A percentile compares a stretch with the other conserved stretches of the same genome.
Conservation (phyloP, 2,888 invertebrate species). For the Nomada flava region DNA sequence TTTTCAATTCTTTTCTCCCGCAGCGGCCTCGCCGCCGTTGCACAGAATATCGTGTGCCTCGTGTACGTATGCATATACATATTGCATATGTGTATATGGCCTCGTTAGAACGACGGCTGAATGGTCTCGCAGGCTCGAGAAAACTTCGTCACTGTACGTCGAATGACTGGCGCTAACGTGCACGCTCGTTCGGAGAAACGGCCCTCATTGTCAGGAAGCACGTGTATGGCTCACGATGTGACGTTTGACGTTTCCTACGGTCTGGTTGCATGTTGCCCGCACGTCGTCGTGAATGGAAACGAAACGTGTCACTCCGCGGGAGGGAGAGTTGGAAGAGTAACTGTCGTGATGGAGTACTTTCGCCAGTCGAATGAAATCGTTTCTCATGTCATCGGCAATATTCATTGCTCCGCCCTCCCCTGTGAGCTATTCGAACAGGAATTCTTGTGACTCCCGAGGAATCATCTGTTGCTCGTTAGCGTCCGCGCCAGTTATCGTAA, state of each 20-base stretch:
- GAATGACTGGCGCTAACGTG: slow-evolving; percentile 27
- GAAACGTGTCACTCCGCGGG: slow-evolving; percentile 2
- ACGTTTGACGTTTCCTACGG: slow-evolving; percentile 8
- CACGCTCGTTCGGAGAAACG: slow-evolving; percentile 41
- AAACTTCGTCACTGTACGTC: slow-evolving; percentile 48
- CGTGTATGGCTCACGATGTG: slow-evolving; percentile 20
- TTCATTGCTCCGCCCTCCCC: not conserved
- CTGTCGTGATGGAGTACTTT: not conserved
- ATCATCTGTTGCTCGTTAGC: not conserved
- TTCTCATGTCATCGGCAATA: not conserved
- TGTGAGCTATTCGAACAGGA: not conserved
- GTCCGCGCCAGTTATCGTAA: not conserved
- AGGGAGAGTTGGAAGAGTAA: not conserved
- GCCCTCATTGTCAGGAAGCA: slow-evolving; percentile 51
- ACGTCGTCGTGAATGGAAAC: slow-evolving; percentile 42
- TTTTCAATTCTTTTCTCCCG: too few relatives aligned
- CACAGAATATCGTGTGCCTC: not conserved
- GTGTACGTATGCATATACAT: too few relatives aligned
- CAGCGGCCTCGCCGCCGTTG: too few relatives aligned
- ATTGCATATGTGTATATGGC: too few relatives aligned
- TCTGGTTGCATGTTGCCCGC: slow-evolving; percentile 26
- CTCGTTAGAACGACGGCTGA: slow-evolving; percentile 1
- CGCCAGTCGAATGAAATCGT: not conserved
- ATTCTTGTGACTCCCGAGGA: not conserved
- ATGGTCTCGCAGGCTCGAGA: not conserved